These are phyloP conservation scores for Patiria pectinifera DNA, from an alignment of 53 echinoderm and acorn worm species.

Conservation along the genomic window DNA sequence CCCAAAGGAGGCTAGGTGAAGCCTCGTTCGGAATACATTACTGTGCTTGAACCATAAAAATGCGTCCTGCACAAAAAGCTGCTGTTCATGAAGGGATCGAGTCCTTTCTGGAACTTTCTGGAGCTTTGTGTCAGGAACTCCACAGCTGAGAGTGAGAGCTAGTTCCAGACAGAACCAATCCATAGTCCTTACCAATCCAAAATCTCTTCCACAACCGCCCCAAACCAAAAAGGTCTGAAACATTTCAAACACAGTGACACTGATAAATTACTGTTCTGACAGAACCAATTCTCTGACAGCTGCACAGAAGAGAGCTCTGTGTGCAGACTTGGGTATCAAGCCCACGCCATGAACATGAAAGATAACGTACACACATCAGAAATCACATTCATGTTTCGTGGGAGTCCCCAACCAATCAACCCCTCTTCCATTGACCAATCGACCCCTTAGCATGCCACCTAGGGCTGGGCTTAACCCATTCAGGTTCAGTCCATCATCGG, in stretches of 20 bases:
- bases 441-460: slow-evolving; percentile 14
- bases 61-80: too few species aligned
- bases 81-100: too few species aligned
- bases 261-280: not conserved
- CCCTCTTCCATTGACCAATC: not conserved
- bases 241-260: not conserved
- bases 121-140: too few species aligned
- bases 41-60: too few species aligned
- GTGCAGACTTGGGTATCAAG: not conserved
- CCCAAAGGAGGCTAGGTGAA: too few species aligned
- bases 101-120: too few species aligned
- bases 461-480: not conserved
- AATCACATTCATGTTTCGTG: slow-evolving; percentile 41
- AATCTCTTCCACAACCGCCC: not conserved
- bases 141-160: too few species aligned
- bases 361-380: slow-evolving; percentile 2
- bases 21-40: too few species aligned
- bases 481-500: slow-evolving; percentile 36
- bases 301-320: not conserved
- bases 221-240: not conserved
- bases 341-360: not conserved
- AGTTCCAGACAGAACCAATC: too few species aligned
- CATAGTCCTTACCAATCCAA: too few species aligned
- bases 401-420: not conserved
- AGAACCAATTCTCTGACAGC: not conserved